Conservation (phyloP, 2,888 invertebrate species). For the Troilus luridus region DNA sequence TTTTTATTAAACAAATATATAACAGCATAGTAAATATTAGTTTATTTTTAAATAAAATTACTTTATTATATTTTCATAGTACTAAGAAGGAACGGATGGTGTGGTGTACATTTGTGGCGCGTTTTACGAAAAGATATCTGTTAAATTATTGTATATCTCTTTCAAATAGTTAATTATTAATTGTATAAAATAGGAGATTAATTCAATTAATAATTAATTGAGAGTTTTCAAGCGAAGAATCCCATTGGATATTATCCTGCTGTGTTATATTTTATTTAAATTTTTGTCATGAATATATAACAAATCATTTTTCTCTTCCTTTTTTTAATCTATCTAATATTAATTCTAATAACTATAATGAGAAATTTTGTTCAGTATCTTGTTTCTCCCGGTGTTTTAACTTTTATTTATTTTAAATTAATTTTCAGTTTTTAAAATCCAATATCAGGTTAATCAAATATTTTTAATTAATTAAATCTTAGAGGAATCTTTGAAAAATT, state of each 20-base stretch:
- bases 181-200: not conserved
- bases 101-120: no score
- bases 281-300: not conserved
- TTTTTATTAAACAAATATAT: no score
- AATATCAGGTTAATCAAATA: no score
- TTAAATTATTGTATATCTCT: not conserved
- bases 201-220: not conserved
- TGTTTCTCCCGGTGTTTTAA: not conserved
- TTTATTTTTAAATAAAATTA: no score
- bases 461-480: no score
- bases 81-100: no score
- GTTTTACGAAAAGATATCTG: not conserved
- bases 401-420: not conserved
- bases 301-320: not conserved
- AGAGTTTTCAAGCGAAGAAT: not conserved
- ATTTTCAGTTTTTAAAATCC: no score
- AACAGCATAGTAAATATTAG: no score
- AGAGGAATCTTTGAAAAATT: no score
- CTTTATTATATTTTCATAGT: no score
- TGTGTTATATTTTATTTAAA: not conserved
- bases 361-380: not conserved
- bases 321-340: not conserved
- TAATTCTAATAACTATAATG: no score
- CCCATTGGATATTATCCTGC: not conserved
- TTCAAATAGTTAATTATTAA: not conserved